Evolutionary conservation across 2,113 vertebrate species (phyloP), one percentile per base, ranked within the genome.

Genomic region (Bufo bufo): DNA sequence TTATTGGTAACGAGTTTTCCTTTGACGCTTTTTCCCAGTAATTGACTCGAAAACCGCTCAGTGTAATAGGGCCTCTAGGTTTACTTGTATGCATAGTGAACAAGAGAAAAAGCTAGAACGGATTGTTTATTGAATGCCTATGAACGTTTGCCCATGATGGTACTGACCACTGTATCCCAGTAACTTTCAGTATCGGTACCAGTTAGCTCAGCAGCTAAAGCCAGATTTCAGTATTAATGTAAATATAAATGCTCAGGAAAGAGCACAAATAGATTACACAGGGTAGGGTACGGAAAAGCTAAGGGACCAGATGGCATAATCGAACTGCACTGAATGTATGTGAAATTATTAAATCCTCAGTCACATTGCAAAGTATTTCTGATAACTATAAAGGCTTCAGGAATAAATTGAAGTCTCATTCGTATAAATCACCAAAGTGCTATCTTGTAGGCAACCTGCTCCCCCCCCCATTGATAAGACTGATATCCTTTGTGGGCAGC

Each of bases 281-380:
- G 92, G 89, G 92, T 90, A 4, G 87, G 93, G 93, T 93, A 94
- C 90, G 92, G 89, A 92, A 91, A 93, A 90, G 91, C 94, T 94
- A 69, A 89, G 91, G 89, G 92, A 94, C 91, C 94, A 95, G 93
- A 94, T 94, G 93, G 93, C 90, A 91, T 92, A 89, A 45, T 90
- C 89, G 90, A 82, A 89, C 11, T 92, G 93, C 89, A 85, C 90
- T 92, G 91, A 91, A 93, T 93, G 72, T 66, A 91, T 91, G 90
- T 90, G 90, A 92, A 93, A 95, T 94, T 93, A 92, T 92, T 91
- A 91, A 6, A 0, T 81, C 89, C 84, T 74, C 91, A 87, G 43
- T 87, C 82, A 91, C 61, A 87, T 88, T 87, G 85, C 91, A 85
- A 92, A 92, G 89, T 87, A 83, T 92, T 90, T 92, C 90, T 90